These are phyloP conservation scores for Bradypodion ventrale DNA, from an alignment of 2,797 vertebrate species.

Conservation along the genomic window DNA sequence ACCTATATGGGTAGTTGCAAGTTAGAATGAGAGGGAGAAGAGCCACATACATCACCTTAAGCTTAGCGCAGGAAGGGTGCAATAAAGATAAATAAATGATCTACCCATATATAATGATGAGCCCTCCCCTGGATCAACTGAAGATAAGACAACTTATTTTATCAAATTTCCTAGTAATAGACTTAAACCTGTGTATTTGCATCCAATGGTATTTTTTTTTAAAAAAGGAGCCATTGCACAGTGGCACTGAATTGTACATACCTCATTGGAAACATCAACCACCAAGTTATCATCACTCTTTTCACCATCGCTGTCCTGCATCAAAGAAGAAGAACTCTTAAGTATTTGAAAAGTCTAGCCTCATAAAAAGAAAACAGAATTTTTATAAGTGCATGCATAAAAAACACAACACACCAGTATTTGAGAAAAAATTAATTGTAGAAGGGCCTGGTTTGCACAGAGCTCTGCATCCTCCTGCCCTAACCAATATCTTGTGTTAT, in stretches of 20 bases:
- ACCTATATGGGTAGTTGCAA: no score
- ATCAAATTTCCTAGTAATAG: not conserved
- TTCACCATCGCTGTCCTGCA: constrained; percentile 96
- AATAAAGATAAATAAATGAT: no score
- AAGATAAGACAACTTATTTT: not conserved
- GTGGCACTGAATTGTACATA: constrained; percentile 62
- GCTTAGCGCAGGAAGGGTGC: no score
- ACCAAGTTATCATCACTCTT: constrained; percentile 98
- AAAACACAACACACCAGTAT: no score
- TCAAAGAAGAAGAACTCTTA: constrained; percentile 51
- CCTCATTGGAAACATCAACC: constrained; percentile 98
- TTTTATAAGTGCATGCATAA: not conserved
- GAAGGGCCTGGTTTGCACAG: no score
- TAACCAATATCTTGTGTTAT: not conserved
- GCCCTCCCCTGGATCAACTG: not conserved
- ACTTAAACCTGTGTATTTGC: constrained; percentile 8
- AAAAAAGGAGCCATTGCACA: not conserved
- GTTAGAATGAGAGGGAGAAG: no score
- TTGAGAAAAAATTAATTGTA: not conserved
- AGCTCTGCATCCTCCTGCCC: no score
- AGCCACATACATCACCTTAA: no score
- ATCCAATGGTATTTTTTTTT: constrained; percentile 15
- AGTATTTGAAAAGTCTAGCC: not conserved
- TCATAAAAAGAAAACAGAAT: not conserved
- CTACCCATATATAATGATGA: not conserved